A percentile compares a stretch with the other conserved stretches of the same genome.
These are phyloP conservation scores for Amblyopsis rosae DNA, from an alignment of 2,113 vertebrate species.

Conservation along the genomic window DNA sequence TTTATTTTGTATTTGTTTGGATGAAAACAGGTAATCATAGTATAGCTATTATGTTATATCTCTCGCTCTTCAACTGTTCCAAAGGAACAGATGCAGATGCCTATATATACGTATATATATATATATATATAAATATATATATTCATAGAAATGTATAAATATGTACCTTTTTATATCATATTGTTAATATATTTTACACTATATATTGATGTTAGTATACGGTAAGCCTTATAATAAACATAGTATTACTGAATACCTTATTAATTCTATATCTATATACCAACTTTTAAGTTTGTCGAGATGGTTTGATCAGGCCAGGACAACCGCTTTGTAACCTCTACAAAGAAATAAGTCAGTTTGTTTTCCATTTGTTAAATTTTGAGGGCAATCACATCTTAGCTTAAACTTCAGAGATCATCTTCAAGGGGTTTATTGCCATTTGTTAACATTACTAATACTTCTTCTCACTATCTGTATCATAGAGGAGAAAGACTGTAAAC, in stretches of 20 bases:
- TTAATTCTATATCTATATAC: constrained; percentile 75
- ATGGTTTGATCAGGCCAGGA: constrained; percentile 76
- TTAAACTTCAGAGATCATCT: constrained; percentile 40
- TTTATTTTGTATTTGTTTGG: constrained; percentile 68
- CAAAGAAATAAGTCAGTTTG: constrained; percentile 45
- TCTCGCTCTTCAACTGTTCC: constrained; percentile 46
- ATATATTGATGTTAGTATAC: constrained; percentile 72
- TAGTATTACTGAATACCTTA: constrained; percentile 77
- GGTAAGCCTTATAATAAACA: constrained; percentile 70
- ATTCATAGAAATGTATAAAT: constrained; percentile 72
- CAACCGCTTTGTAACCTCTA: constrained; percentile 30
- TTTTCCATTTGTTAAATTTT: constrained; percentile 32
- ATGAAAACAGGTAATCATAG: constrained; percentile 61
- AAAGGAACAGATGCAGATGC: constrained; percentile 36
- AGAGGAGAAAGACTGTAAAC: constrained; percentile 19
- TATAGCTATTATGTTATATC: constrained; percentile 73
- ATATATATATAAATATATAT: constrained; percentile 14
- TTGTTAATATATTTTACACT: constrained; percentile 64
- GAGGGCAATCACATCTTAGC: constrained; percentile 15
- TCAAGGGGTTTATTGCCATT: constrained; percentile 18
- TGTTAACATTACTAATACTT: constrained; percentile 54
- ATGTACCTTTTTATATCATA: constrained; percentile 75
- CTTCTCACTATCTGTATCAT: not conserved
- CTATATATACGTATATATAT: constrained; percentile 52
- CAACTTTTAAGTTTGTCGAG: constrained; percentile 64